Evolutionary conservation across 2,113 vertebrate species (phyloP), one percentile per base, ranked within the genome.

Genomic region (Otus sunia): DNA sequence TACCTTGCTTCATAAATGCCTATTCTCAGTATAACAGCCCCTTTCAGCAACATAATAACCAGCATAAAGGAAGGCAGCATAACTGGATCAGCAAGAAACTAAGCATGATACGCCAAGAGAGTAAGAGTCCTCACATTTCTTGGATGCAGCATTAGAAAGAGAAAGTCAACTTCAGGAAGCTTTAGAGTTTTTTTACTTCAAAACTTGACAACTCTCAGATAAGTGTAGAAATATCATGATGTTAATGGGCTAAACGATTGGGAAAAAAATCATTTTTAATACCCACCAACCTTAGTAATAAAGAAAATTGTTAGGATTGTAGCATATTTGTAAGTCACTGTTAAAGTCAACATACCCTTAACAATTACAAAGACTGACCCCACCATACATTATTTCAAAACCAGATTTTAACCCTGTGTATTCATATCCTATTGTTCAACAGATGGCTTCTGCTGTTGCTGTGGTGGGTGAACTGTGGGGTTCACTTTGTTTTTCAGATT

Each of bases 401-500:
- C 7, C 20, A 74, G 29, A 50, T 30, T 86, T 84, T 67, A 86
- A 66, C 47, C 45, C 21, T 50, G 29, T 6, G 16, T 32, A 53
- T 66, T 69, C 20, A 37, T 2, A 2, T 58, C 32, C 17, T 74
- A 12, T 26, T 47, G 45, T 74, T 89, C 68, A 25, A 87, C 5
- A 89, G 77, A 50, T 26, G 13, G 41, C 23, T 67, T 73, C 59
- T 72, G 26, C 9, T 81, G 12, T 43, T 80, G 25, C 27, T 63
- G 67, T 5, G 21, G 63, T 43, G 26, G 32, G 3, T 53, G 30
- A 79, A 39, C 43, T 15, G 23, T 1, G 7, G 0, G 1, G 22
- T 25, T 92, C 52, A 36, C 36, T 59, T 32, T 37, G 5, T 1
- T 56, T 77, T 78, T 55, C 8, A 78, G 11, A 49, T 63, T 84